Evolutionary conservation across 2,888 invertebrate genomes (phyloP), one percentile per base, ranked within the genome.

Genomic region (Coremacera marginata): DNA sequence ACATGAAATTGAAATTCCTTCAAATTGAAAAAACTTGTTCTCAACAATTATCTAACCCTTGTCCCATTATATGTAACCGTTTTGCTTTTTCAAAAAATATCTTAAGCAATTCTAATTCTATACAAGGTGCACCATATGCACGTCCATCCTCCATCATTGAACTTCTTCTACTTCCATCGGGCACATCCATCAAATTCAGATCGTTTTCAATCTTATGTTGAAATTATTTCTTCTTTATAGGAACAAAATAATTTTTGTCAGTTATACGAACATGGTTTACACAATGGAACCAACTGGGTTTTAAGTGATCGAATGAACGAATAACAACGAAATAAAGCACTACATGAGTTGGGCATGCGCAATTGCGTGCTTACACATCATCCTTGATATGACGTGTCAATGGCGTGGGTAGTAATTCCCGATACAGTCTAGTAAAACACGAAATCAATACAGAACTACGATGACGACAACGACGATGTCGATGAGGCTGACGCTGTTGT

Each of bases 401-500:
- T 60, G 27, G 60, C 60, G 60, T 60, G 60, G 60, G 25, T 60
- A 60, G 27, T 8, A 22, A 57, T 22, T 3, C 25, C 3, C 19
- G n/a, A 55, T 55, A 83, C 78, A 82, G 76, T 78, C 78, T 76
- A 73, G 7, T 11, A 44, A 11, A 11, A 44, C 11, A 14, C 7
- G 44, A 44, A 44, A 44, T 44, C 44, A 44, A 14, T 44, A 11
- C 44, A 11, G 11, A 37, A 37, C 37, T 1, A 37, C 37, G 37
- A 7, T 8, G 37, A 44, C 44, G 2, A 44, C 44, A 11, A 44
- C 44, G 44, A 11, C 14, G 14, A 7, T 34, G 22, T 11, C 67
- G 8, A 44, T 22, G 44, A n/a, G 22, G 34, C 16, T 37, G 37
- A 22, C 22, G 19, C n/a, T 37, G 72, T 22, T 62, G 62, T 60